A percentile compares a stretch with the other conserved stretches of the same genome.
phyloP scores from a whole-genome alignment of 2,888 invertebrate species.

The Ditylenchus weischeri region DNA sequence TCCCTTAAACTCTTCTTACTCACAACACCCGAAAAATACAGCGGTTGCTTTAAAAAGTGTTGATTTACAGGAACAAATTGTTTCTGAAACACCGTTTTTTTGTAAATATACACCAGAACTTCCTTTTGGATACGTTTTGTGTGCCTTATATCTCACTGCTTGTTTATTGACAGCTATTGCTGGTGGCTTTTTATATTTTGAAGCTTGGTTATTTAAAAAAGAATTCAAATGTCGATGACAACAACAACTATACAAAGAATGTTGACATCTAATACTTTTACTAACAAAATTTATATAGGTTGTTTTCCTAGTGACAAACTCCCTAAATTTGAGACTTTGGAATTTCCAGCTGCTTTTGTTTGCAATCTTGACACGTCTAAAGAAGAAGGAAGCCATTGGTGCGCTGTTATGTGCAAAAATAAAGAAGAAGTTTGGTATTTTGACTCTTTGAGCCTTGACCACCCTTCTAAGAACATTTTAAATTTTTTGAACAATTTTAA shows the following conservation, averaged over 20 bases:
- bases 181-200: neutral
- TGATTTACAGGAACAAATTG: too few species aligned
- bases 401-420: slow-evolving; percentile 7
- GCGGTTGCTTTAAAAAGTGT: too few species aligned
- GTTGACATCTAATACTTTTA: slow-evolving; percentile 2
- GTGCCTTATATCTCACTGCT: too few species aligned
- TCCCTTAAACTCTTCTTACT: too few species aligned
- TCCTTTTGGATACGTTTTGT: too few species aligned
- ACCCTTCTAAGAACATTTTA: neutral
- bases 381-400: slow-evolving; percentile 15
- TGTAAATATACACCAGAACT: too few species aligned
- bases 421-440: slow-evolving; percentile 7
- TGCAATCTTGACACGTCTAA: slow-evolving; percentile 7
- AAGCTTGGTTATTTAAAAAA: neutral
- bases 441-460: slow-evolving; percentile 8
- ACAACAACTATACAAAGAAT: neutral
- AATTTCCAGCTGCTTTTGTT: slow-evolving; percentile 11
- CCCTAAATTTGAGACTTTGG: neutral
- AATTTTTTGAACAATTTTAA: slow-evolving; percentile 4
- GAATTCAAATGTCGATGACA: neutral
- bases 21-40: too few species aligned
- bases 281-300: slow-evolving; percentile 10
- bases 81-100: too few species aligned
- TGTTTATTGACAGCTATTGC: neutral
- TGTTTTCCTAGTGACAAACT: slow-evolving; percentile 15